Conservation (phyloP, 2,888 invertebrate species). For the Nomada goodeniana region DNA sequence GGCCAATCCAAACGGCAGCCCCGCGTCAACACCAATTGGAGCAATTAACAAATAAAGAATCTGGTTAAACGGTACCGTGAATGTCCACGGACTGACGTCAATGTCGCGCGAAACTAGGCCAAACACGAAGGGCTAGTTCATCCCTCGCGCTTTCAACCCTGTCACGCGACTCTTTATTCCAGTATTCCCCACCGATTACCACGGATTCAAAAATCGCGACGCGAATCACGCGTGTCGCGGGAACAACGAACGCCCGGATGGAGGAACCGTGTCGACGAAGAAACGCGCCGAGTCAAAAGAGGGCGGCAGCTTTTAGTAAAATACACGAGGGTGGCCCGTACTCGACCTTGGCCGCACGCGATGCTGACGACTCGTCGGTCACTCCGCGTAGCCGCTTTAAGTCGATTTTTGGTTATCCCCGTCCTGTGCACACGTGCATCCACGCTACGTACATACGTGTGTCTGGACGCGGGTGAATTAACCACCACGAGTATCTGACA, state of each 20-base stretch:
- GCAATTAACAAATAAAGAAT: constrained; percentile 17
- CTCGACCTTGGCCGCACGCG: constrained; percentile 83
- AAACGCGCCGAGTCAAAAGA: constrained; percentile 44
- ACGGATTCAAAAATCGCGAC: neutral
- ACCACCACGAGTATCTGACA: constrained; percentile 55
- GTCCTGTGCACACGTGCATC: neutral
- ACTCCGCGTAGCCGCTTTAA: constrained; percentile 62
- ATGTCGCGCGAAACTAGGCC: constrained; percentile 54
- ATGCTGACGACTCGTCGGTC: constrained; percentile 74
- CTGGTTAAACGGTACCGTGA: constrained; percentile 37
- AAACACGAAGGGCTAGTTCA: constrained; percentile 57
- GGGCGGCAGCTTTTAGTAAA: constrained; percentile 53
- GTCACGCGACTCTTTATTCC: constrained; percentile 41
- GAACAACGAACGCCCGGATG: neutral
- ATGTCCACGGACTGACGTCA: constrained; percentile 51
- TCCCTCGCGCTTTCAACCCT: constrained; percentile 13
- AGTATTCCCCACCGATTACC: neutral
- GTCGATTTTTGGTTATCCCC: constrained; percentile 72
- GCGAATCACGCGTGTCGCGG: neutral
- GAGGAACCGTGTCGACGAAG: constrained; percentile 53
- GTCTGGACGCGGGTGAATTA: constrained; percentile 43
- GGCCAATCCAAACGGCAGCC: neutral
- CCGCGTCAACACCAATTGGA: neutral
- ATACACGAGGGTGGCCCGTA: constrained; percentile 66
- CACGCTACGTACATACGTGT: neutral